Base-by-base conservation (phyloP, 2,888 invertebrate genomes). In the Caenorhabditis sp. region DNA sequence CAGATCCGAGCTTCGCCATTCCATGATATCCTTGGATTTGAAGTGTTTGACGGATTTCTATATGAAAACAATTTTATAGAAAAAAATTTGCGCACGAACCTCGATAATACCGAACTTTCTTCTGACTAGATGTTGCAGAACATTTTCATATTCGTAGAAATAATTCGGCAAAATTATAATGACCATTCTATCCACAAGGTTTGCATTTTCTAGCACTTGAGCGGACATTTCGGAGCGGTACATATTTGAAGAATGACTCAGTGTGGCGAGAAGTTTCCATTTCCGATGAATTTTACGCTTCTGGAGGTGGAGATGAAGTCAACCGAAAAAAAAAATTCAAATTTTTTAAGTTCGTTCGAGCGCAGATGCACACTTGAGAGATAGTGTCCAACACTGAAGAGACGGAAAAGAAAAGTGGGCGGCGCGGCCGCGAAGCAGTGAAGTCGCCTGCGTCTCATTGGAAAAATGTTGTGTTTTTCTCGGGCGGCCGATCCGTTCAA, bases 81-180 rank as follows among this genome's bases (percentile, higher is more conserved):
- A 21, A 31, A 21, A n/a, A n/a, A 21, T 14, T 2, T 17, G 26
- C 23, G 17, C 36, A 56, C 50, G 21, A n/a, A 76, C 78, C 71
- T 78, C 76, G 1, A 78, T 49, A 14, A 78, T 74, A 20, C 76
- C 76, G 23, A 74, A 76, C 1, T 72, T 67, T 31, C 64, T 61
- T n/a, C 74, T 67, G 2, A 67, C 20, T 1, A 78, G 31, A 52
- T 65, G 56, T n/a, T 69, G 60, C 1, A 78, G 61, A 21, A 78
- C 70, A 25, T 59, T 43, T 26, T 71, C 64, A 43, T 75, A 70
- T 52, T 76, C 71, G 43, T 67, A 61, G 50, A 78, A 78, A 36
- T 72, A 74, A 36, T 71, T 66, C 0, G 78, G 78, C 8, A 78
- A 65, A 62, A 78, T 74, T 14, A 78, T 76, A 14, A 78, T 36